Evolutionary conservation across 2,797 vertebrate species (phyloP), one percentile per base, ranked within the genome.

Genomic region (Agapornis canus): DNA sequence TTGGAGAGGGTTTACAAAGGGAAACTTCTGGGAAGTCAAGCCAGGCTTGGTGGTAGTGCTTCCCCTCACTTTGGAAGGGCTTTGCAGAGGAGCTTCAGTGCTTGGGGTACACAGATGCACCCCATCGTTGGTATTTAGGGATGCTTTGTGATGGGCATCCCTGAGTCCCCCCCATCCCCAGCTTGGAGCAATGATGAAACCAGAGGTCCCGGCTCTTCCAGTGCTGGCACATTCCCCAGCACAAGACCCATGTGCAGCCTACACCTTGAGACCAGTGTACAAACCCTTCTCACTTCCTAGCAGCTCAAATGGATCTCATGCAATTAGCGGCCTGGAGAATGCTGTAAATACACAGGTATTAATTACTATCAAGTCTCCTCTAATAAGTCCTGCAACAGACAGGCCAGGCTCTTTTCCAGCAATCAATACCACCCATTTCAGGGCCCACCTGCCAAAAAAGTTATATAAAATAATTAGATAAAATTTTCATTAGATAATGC

Each of bases 401-500:
- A 96, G 61, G 96, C 87, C 92, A 96, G 96, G 96, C 96, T 94
- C 76, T 84, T 90, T 93, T 97, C 96, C 97, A 97, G 93, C 96
- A 86, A 96, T 97, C 96, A 94, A 97, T 97, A 97, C 73, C 82
- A 95, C 56, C 94, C 92, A 94, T 94, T 96, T 81, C 92, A 94
- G 85, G 89, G 88, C 48, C 56, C 47, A 96, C 89, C 96, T 96
- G 96, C 97, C 97, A 97, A 97, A 97, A 97, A 96, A 95, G 92
- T 96, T 96, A 91, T 93, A 95, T 96, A 96, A 97, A 97, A 97
- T 95, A 97, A 97, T 96, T 94, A 94, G 94, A 92, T 91, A 95
- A 96, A 96, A 92, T 94, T 96, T 97, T 95, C 94, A 97, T 97
- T 97, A 97, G 94, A 95, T 96, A 95, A 95, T 96, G 89, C 96